phyloP scores from a whole-genome alignment of 2,113 vertebrate species.

The Pluvianellus socialis region DNA sequence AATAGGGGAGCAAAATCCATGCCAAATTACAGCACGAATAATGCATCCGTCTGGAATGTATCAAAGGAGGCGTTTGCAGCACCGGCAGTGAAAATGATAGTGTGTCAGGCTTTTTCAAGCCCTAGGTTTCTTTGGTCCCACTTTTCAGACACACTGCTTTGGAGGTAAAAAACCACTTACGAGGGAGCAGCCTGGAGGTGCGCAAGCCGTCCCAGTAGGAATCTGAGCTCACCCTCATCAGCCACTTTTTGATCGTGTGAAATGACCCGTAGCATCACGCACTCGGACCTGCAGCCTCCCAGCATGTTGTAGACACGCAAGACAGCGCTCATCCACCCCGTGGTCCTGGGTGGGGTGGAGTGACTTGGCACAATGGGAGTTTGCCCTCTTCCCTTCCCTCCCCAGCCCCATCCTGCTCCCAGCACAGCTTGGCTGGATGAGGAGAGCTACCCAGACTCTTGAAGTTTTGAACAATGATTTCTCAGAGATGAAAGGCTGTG shows the following conservation, averaged over 20 bases:
- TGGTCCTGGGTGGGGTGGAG: neutral
- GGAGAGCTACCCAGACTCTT: neutral
- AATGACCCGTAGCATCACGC: rapidly evolving
- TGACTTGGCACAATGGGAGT: neutral
- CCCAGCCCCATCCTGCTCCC: neutral
- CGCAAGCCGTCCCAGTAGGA: neutral
- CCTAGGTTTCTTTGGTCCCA: neutral
- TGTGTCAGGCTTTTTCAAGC: neutral
- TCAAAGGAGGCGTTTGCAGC: neutral
- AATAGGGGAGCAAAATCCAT: neutral
- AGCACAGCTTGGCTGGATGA: neutral
- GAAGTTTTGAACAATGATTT: neutral
- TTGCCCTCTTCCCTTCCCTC: neutral
- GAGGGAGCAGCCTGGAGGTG: neutral
- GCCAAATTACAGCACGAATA: slow-evolving; percentile 36
- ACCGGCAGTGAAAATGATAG: neutral
- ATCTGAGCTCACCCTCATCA: neutral
- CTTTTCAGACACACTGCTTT: neutral
- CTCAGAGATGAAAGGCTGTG: neutral
- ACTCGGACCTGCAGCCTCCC: neutral
- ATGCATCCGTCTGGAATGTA: neutral
- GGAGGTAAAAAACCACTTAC: neutral
- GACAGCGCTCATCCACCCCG: rapidly evolving
- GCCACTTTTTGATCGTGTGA: neutral
- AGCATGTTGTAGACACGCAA: neutral